Percentiles rank a stretch among this genome's conserved stretches.
phyloP scores from a whole-genome alignment of 2,888 invertebrate species.

The Gibbula magus region DNA sequence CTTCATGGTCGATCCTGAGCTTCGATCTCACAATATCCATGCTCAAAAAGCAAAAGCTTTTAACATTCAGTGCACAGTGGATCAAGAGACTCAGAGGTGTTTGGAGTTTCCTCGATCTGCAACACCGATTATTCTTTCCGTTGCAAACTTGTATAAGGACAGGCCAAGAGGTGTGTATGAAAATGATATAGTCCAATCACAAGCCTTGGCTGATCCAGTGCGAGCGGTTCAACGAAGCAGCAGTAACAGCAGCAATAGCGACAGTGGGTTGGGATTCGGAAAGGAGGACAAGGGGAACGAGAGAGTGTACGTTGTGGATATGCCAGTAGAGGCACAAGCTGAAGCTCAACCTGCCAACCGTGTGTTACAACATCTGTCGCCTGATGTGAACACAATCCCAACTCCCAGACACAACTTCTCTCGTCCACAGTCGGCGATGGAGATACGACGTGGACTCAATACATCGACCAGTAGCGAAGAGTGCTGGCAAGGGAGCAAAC shows the following conservation, averaged over 20 bases:
- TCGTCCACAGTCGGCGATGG: constrained; percentile 39
- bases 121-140: constrained; percentile 79
- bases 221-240: constrained; percentile 75
- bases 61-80: constrained; percentile 82
- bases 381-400: constrained; percentile 43
- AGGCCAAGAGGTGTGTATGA: constrained; percentile 61
- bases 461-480: constrained; percentile 59
- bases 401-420: constrained; percentile 39
- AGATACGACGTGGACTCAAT: constrained; percentile 40
- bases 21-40: constrained; percentile 88
- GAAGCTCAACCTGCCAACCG: constrained; percentile 20
- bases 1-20: constrained; percentile 92
- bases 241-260: constrained; percentile 90
- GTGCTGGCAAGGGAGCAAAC: constrained; percentile 69
- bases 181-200: constrained; percentile 65
- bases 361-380: constrained; percentile 51
- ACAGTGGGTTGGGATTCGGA: constrained; percentile 92
- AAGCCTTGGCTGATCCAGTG: constrained; percentile 63
- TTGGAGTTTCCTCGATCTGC: constrained; percentile 93
- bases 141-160: constrained; percentile 78
- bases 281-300: constrained; percentile 71
- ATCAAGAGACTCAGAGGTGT: constrained; percentile 79
- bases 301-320: constrained; percentile 46
- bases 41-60: constrained; percentile 87
- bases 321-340: constrained; percentile 29